These are phyloP conservation scores for Darwinula stevensoni DNA, from an alignment of 2,888 invertebrate species.

Conservation along the genomic window DNA sequence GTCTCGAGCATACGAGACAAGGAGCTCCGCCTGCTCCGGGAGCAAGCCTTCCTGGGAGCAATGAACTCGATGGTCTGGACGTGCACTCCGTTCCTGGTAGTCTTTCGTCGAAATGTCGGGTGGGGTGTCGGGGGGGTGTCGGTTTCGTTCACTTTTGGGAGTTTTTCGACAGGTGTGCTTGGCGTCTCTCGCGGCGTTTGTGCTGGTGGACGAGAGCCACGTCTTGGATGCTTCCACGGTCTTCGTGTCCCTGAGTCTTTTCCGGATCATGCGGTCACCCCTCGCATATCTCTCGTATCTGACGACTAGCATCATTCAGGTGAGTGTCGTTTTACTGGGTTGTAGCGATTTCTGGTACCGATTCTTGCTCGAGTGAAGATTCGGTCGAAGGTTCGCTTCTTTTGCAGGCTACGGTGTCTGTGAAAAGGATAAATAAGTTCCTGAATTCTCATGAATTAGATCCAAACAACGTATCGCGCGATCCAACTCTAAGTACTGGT, in stretches of 20 bases:
- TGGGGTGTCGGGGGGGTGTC: too few species aligned
- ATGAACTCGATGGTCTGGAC: not conserved
- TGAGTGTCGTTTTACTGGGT: too few species aligned
- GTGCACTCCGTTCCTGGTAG: not conserved
- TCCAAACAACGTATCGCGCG: too few species aligned
- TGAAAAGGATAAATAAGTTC: too few species aligned
- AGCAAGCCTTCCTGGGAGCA: not conserved
- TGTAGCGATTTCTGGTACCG: too few species aligned
- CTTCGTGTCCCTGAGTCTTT: constrained; percentile 9
- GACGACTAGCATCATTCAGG: too few species aligned
- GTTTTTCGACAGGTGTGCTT: constrained; percentile 17
- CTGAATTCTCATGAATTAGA: too few species aligned
- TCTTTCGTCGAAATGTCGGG: not conserved
- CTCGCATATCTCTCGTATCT: constrained; percentile 19
- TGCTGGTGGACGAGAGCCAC: constrained; percentile 13
- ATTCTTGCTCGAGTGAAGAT: too few species aligned
- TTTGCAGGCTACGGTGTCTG: too few species aligned
- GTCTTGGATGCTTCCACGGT: constrained; percentile 9
- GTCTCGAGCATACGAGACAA: constrained; percentile 17
- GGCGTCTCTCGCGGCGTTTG: constrained; percentile 21
- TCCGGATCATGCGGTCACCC: constrained; percentile 20
- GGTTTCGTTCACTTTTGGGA: too few species aligned
- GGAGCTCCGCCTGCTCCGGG: constrained; percentile 18
- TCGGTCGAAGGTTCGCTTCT: too few species aligned
- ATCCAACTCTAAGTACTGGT: too few species aligned